Conservation (phyloP, 2,888 invertebrate genomes). For the Drosophila anomalata region DNA sequence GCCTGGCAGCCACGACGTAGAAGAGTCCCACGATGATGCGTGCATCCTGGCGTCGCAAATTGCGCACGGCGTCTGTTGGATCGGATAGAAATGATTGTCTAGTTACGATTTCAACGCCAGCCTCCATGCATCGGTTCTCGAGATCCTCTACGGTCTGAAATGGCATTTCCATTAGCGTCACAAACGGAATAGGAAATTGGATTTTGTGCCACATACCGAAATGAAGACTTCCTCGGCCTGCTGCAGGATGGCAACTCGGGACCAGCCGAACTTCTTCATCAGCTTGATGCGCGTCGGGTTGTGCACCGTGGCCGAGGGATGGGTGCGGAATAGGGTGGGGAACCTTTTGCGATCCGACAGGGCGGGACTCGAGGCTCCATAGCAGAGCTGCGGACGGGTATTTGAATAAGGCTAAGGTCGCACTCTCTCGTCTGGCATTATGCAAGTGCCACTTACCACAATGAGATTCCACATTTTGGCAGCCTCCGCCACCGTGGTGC, state of each 20-base stretch:
- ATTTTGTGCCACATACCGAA: slow-evolving; percentile 86
- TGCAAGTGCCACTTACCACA: slow-evolving; percentile 90
- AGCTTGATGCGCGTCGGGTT: slow-evolving; percentile 98
- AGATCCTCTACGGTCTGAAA: slow-evolving; percentile 97
- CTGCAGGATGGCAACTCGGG: slow-evolving; percentile 97
- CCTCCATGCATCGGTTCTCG: slow-evolving; percentile 95
- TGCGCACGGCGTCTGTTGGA: slow-evolving; percentile 97
- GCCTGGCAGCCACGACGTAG: slow-evolving; percentile 98
- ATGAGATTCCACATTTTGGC: slow-evolving; percentile 99
- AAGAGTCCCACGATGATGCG: slow-evolving; percentile 99
- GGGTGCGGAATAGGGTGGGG: slow-evolving; percentile 98
- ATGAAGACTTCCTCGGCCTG: slow-evolving; percentile 99
- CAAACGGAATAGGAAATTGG: background rate
- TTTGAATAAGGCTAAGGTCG: slow-evolving; percentile 1
- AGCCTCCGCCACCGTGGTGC: slow-evolving; percentile 99
- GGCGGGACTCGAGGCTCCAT: slow-evolving; percentile 99
- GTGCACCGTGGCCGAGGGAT: slow-evolving; percentile 99
- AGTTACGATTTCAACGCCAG: slow-evolving; percentile 97
- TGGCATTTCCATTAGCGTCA: slow-evolving; percentile 81
- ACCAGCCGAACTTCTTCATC: slow-evolving; percentile 99
- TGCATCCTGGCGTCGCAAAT: slow-evolving; percentile 97
- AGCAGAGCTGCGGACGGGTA: slow-evolving; percentile 90
- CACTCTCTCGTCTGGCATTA: slow-evolving; percentile 6
- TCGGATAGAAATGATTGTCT: slow-evolving; percentile 98
- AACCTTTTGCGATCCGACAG: slow-evolving; percentile 98